Evolutionary conservation across 2,113 vertebrate genomes (phyloP), one percentile per base, ranked within the genome.

Genomic region (Sisor rabdophorus): DNA sequence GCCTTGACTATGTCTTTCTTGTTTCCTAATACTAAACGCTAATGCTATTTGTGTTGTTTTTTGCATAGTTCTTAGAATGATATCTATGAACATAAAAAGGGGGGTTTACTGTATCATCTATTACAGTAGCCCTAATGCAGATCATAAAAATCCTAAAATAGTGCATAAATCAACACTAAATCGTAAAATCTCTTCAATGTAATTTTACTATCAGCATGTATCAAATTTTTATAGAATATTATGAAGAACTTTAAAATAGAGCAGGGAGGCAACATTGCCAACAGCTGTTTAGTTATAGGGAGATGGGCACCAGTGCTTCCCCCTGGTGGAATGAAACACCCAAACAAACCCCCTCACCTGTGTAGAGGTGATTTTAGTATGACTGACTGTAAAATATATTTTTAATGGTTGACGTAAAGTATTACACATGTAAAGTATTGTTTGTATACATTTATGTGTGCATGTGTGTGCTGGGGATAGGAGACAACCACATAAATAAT

Each of bases 11-110:
- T n/a, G n/a, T n/a, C n/a, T n/a, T n/a, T n/a, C n/a, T n/a, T n/a
- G n/a, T n/a, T n/a, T n/a, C n/a, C n/a, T n/a, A n/a, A n/a, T n/a
- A n/a, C n/a, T n/a, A n/a, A n/a, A n/a, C n/a, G n/a, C n/a, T n/a
- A n/a, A n/a, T n/a, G n/a, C n/a, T n/a, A n/a, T n/a, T n/a, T n/a
- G n/a, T n/a, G n/a, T n/a, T n/a, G n/a, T n/a, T n/a, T n/a, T n/a
- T n/a, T n/a, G n/a, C n/a, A n/a, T n/a, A n/a, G n/a, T n/a, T n/a
- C n/a, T n/a, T n/a, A n/a, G 12, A 28, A 22, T 67, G 30, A 44
- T 48, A 63, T 82, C 76, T 79, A 50, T 79, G n/a, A n/a, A n/a
- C n/a, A n/a, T 60, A 75, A 73, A n/a, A 72, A 50, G 15, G 15
- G 2, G 1, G 3, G 11, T 36, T 1, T n/a, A 10, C 36, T 40